A percentile compares a stretch with the other conserved stretches of the same genome.
These are phyloP conservation scores for Melitaea athalia DNA, from an alignment of 2,888 invertebrate species.

Conservation along the genomic window DNA sequence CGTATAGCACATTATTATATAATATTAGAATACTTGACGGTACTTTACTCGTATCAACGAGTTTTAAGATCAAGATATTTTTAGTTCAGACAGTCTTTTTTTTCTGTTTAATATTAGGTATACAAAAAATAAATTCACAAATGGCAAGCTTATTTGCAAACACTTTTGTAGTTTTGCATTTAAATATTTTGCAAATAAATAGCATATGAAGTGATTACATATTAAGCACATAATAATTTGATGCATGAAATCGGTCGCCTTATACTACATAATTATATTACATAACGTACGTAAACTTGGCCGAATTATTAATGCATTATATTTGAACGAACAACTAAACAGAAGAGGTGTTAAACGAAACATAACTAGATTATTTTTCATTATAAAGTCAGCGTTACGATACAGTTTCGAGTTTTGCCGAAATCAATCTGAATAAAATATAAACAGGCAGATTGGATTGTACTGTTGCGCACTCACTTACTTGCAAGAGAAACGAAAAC, in stretches of 20 bases:
- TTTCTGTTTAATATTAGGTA: no score
- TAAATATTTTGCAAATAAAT: no score
- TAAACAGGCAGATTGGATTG: slow-evolving; percentile 9
- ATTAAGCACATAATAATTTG: no score
- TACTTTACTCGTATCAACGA: neutral
- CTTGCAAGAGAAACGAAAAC: neutral
- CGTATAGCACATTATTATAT: slow-evolving; percentile 9
- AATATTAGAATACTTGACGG: neutral
- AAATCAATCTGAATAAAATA: slow-evolving; percentile 6
- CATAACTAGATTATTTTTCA: neutral
- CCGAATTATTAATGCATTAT: slow-evolving; percentile 3
- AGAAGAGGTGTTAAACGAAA: neutral
- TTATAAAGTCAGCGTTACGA: neutral
- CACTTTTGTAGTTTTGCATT: no score
- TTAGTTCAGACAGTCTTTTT: neutral
- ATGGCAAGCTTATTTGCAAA: no score
- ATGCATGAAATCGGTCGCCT: no score
- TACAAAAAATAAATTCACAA: no score
- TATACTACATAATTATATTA: neutral
- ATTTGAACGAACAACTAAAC: neutral
- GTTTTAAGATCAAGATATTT: neutral
- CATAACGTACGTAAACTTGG: neutral
- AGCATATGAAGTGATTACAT: no score
- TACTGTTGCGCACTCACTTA: neutral
- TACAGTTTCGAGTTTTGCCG: neutral